Evolutionary conservation across 2,113 vertebrate species (phyloP).

Genomic region (Sander lucioperca): DNA sequence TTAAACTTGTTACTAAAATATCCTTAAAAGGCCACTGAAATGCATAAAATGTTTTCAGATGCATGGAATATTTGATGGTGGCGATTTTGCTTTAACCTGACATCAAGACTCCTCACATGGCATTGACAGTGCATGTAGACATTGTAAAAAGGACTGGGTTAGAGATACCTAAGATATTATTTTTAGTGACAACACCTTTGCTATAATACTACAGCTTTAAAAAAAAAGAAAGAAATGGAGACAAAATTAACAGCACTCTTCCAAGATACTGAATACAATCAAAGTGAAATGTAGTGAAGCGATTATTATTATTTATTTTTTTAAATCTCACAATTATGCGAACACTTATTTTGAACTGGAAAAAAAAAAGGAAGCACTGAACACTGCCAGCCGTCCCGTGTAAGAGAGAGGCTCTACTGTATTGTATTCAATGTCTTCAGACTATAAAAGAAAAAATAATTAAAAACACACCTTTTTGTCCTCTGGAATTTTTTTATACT

Average conservation of each 20-base stretch:
- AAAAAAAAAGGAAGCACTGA: slow-evolving; percentile 80
- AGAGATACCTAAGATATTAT: slow-evolving; percentile 79
- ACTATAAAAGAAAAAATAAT: slow-evolving; percentile 86
- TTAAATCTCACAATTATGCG: slow-evolving; percentile 86
- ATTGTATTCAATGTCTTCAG: slow-evolving; percentile 82
- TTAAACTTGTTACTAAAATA: slow-evolving; percentile 76
- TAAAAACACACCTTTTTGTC: slow-evolving; percentile 90
- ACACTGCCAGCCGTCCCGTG: slow-evolving; percentile 50
- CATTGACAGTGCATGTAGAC: slow-evolving; percentile 94
- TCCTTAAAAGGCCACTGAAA: slow-evolving; percentile 97
- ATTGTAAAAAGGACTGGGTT: slow-evolving; percentile 86
- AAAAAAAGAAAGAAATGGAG: slow-evolving; percentile 28
- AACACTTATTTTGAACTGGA: slow-evolving; percentile 85
- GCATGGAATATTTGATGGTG: slow-evolving; percentile 83
- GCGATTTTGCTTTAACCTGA: slow-evolving; percentile 82
- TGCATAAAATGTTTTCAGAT: slow-evolving; percentile 90
- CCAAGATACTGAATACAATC: slow-evolving; percentile 88
- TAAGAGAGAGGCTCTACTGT: slow-evolving; percentile 84
- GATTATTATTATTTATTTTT: slow-evolving; percentile 71
- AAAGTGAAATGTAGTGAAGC: slow-evolving; percentile 96
- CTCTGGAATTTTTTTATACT: slow-evolving; percentile 92
- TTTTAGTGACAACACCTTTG: slow-evolving; percentile 89
- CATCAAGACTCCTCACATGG: slow-evolving; percentile 90
- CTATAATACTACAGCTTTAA: slow-evolving; percentile 91
- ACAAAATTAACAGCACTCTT: slow-evolving; percentile 88